These are phyloP conservation scores for Phaonia tiefii DNA, from an alignment of 2,888 invertebrate genomes.

Conservation along the genomic window DNA sequence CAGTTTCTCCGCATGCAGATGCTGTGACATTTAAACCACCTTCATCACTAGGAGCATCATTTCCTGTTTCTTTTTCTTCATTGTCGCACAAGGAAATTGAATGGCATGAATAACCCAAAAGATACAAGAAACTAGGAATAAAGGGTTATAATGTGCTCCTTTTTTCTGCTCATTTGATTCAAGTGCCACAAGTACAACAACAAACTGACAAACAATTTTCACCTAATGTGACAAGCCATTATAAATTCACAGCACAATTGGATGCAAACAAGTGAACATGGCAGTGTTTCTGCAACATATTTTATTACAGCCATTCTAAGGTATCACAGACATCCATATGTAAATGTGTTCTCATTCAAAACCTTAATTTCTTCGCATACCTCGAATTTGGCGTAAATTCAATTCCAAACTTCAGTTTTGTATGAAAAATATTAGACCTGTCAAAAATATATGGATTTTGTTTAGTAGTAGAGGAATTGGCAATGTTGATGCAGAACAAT, in stretches of 20 bases:
- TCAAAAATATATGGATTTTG: no score
- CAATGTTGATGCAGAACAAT: no score
- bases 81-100: background rate
- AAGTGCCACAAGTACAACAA: slow-evolving; percentile 16
- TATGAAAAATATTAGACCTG: no score
- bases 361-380: no score
- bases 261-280: no score
- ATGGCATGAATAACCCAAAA: background rate
- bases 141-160: background rate
- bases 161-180: slow-evolving; percentile 11
- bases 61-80: background rate
- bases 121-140: background rate
- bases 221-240: slow-evolving; percentile 42
- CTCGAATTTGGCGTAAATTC: no score
- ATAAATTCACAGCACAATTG: background rate
- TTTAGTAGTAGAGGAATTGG: no score
- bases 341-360: no score
- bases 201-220: slow-evolving; percentile 51
- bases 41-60: background rate
- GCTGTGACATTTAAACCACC: background rate
- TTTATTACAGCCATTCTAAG: no score
- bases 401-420: no score
- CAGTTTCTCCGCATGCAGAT: background rate
- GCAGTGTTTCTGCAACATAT: no score
- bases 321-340: no score